These are phyloP conservation scores for Fabriciana adippe DNA, from an alignment of 2,888 invertebrate species.

Conservation along the genomic window DNA sequence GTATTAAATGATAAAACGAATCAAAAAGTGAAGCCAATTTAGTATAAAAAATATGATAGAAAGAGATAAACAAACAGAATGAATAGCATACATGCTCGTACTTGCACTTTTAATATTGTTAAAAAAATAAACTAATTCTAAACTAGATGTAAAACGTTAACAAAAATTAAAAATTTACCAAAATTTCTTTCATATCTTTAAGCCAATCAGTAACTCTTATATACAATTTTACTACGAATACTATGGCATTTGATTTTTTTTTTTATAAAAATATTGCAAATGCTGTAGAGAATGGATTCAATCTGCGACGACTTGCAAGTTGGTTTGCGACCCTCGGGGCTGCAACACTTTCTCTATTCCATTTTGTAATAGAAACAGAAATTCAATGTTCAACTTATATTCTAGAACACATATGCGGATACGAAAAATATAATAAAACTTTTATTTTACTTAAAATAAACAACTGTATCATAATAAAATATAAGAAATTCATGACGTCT, in stretches of 20 bases:
- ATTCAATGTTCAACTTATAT: constrained; percentile 37
- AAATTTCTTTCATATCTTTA: too few relatives aligned
- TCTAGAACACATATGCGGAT: constrained; percentile 25
- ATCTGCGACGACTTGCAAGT: constrained; percentile 18
- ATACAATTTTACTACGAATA: not conserved
- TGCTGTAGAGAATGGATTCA: constrained; percentile 9
- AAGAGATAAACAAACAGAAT: too few relatives aligned
- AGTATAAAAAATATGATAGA: too few relatives aligned
- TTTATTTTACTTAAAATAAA: constrained; percentile 2
- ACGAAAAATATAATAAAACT: constrained; percentile 19
- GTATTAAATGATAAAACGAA: too few relatives aligned
- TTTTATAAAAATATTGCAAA: constrained; percentile 5
- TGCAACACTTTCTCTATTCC: constrained; percentile 35
- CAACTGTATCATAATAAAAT: too few relatives aligned
- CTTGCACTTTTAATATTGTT: too few relatives aligned
- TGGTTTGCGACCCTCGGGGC: constrained; percentile 23
- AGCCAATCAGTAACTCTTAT: too few relatives aligned
- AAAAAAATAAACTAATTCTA: too few relatives aligned
- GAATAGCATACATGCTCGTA: too few relatives aligned
- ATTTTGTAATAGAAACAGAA: constrained; percentile 37
- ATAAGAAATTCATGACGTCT: not conserved
- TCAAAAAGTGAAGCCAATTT: too few relatives aligned
- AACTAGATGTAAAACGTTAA: too few relatives aligned
- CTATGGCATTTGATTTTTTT: not conserved
- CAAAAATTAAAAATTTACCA: too few relatives aligned